Evolutionary conservation across 2,888 invertebrate genomes (phyloP).

Genomic region (Caenorhabditis sp.): DNA sequence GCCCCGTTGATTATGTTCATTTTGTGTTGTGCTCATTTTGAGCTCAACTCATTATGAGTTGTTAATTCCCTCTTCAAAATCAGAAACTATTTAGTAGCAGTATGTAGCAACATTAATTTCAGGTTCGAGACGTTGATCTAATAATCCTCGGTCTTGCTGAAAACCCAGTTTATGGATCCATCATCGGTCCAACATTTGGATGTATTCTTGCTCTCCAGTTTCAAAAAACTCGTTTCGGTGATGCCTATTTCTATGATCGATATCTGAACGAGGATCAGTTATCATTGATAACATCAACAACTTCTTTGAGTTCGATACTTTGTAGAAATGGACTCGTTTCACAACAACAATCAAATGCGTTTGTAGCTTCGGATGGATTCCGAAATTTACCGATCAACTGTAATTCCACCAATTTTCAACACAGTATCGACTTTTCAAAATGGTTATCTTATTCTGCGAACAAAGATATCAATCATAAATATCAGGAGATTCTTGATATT

Average conservation of each 20-base stretch:
- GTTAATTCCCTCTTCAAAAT: no score
- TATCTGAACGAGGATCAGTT: constrained; percentile 76
- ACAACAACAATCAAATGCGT: constrained; percentile 82
- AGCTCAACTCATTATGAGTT: no score
- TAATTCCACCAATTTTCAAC: constrained; percentile 14
- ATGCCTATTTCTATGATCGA: constrained; percentile 28
- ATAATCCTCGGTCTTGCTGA: constrained; percentile 62
- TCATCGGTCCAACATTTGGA: constrained; percentile 67
- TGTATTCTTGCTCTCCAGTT: constrained; percentile 67
- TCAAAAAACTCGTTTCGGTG: constrained; percentile 46
- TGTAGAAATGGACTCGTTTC: constrained; percentile 79
- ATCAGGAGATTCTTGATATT: constrained; percentile 17
- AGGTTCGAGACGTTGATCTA: constrained; percentile 35
- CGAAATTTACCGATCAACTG: constrained; percentile 32
- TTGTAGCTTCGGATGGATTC: constrained; percentile 79
- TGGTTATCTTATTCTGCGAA: constrained; percentile 10
- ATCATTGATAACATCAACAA: constrained; percentile 79
- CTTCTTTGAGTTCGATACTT: constrained; percentile 83
- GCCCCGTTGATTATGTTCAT: no score
- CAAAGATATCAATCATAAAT: constrained; percentile 1
- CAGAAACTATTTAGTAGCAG: not conserved
- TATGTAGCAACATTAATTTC: no score
- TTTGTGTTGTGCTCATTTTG: no score
- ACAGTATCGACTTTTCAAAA: constrained; percentile 11
- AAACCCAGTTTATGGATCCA: constrained; percentile 61